These are phyloP conservation scores for Drosophila suboccidentalis DNA, from an alignment of 2,888 invertebrate species.

Conservation along the genomic window DNA sequence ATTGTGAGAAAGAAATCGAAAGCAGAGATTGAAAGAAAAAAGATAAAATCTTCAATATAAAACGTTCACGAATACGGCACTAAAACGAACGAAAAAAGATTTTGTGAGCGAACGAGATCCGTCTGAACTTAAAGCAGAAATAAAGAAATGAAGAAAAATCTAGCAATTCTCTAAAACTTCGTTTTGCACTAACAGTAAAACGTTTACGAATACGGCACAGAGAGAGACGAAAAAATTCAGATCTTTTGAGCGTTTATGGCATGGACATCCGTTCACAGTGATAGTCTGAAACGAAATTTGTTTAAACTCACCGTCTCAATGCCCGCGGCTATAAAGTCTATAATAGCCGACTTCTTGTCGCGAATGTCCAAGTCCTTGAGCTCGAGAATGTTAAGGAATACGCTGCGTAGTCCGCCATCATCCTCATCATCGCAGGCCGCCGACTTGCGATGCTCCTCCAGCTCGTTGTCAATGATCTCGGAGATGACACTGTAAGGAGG, in stretches of 20 bases:
- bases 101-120: no score
- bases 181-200: neutral
- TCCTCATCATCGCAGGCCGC: constrained; percentile 86
- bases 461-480: constrained; percentile 91
- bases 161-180: neutral
- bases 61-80: neutral
- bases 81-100: neutral
- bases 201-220: constrained; percentile 1
- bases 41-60: neutral
- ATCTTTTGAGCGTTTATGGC: neutral
- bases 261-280: no score
- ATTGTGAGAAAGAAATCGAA: no score
- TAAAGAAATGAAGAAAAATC: neutral
- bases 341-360: constrained; percentile 94
- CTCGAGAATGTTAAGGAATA: constrained; percentile 91
- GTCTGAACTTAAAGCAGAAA: neutral
- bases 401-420: constrained; percentile 89
- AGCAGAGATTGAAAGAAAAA: no score
- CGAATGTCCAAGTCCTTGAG: constrained; percentile 90
- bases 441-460: constrained; percentile 86
- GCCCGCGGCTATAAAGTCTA: constrained; percentile 95
- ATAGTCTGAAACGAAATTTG: no score
- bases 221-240: neutral
- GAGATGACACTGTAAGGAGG: constrained; percentile 89
- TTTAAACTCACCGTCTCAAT: constrained; percentile 90